These are phyloP conservation scores for Drosophila bipectinata DNA, from an alignment of 1,140 invertebrate genomes.

Conservation along the genomic window DNA sequence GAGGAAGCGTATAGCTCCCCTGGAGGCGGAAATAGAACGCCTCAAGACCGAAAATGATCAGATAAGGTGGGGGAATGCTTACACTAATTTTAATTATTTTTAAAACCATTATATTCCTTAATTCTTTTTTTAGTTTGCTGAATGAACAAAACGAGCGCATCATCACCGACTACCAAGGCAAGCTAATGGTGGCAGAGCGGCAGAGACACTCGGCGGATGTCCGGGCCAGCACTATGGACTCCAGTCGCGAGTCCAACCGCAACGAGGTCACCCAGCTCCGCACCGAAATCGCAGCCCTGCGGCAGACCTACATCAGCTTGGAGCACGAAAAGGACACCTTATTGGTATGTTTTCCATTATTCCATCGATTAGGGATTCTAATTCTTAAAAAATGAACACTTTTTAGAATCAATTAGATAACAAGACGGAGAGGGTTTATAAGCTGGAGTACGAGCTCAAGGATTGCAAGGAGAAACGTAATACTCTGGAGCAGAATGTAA, in stretches of 20 bases:
- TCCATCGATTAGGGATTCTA: background rate
- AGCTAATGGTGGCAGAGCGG: slow-evolving; percentile 62
- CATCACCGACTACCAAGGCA: slow-evolving; percentile 68
- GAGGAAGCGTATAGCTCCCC: slow-evolving; percentile 34
- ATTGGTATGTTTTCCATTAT: slow-evolving; percentile 41
- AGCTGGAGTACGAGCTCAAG: slow-evolving; percentile 73
- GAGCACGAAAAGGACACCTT: slow-evolving; percentile 77
- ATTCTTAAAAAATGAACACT: background rate
- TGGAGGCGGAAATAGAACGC: slow-evolving; percentile 55
- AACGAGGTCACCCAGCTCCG: slow-evolving; percentile 62
- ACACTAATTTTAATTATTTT: background rate
- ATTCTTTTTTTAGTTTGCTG: slow-evolving; percentile 49
- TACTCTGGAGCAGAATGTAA: slow-evolving; percentile 56
- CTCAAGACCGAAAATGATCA: slow-evolving; percentile 59
- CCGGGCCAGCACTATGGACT: slow-evolving; percentile 58
- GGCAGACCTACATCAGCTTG: slow-evolving; percentile 58
- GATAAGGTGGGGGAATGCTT: slow-evolving; percentile 53
- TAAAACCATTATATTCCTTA: background rate
- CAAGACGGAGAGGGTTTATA: slow-evolving; percentile 71
- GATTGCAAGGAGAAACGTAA: slow-evolving; percentile 58
- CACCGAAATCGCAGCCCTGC: slow-evolving; percentile 62
- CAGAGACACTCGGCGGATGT: slow-evolving; percentile 65
- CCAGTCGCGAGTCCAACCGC: slow-evolving; percentile 63
- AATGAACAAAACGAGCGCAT: slow-evolving; percentile 82
- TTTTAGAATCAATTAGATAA: slow-evolving; percentile 70